Percentiles rank a stretch among this genome's conserved stretches.
phyloP scores from a whole-genome alignment of 2,797 vertebrate genomes.

The Echiichthys vipera region DNA sequence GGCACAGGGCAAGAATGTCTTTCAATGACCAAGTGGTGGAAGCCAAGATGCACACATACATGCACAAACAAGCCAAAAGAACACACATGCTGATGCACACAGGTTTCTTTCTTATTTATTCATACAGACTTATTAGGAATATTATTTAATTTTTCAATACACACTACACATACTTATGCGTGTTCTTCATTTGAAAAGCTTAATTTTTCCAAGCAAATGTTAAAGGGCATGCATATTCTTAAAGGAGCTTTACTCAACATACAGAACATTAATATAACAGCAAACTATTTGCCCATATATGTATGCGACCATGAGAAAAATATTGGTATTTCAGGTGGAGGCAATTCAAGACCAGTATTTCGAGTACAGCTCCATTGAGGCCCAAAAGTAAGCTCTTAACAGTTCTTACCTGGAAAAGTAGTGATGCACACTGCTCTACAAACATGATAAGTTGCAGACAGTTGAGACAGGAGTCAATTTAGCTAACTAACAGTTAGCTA shows the following conservation, averaged over 20 bases:
- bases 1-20: constrained; percentile 84
- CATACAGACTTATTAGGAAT: background rate
- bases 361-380: no score
- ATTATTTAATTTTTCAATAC: no score
- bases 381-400: background rate
- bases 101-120: constrained; percentile 20
- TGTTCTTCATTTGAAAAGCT: background rate
- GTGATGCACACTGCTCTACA: no score
- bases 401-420: background rate
- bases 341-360: no score
- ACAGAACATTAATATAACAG: no score
- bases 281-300: no score
- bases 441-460: no score
- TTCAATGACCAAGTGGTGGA: constrained; percentile 68
- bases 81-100: constrained; percentile 20
- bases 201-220: background rate
- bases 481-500: no score
- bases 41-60: constrained; percentile 58
- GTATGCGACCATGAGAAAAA: no score
- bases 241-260: no score
- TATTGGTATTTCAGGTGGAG: no score
- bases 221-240: background rate
- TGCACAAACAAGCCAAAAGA: constrained; percentile 36
- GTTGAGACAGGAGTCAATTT: no score
- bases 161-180: background rate